Conservation (phyloP, 1,140 invertebrate species). For the Drosophila quadrilineata region DNA sequence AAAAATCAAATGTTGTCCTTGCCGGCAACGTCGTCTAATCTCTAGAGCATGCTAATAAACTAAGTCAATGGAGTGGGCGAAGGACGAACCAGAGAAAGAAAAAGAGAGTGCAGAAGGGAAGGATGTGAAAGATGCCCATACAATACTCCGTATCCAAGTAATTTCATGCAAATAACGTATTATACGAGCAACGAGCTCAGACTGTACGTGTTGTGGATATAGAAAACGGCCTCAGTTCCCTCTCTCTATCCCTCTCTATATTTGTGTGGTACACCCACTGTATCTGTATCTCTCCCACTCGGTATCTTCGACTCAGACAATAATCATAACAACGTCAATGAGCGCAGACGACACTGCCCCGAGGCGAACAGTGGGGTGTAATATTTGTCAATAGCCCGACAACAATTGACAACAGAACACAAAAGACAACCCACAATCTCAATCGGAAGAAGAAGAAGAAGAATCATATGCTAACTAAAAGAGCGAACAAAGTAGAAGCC, state of each 20-base stretch:
- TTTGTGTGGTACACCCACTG: too few species aligned
- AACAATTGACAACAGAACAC: slow-evolving; percentile 63
- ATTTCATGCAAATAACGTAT: slow-evolving; percentile 78
- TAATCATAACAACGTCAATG: slow-evolving; percentile 67
- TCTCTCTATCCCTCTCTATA: too few species aligned
- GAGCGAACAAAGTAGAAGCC: neutral
- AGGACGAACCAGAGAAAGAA: too few species aligned
- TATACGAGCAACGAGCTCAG: slow-evolving; percentile 51
- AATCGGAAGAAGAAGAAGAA: neutral
- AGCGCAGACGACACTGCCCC: slow-evolving; percentile 8
- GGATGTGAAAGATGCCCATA: too few species aligned
- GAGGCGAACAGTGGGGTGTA: slow-evolving; percentile 20
- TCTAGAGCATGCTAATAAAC: slow-evolving; percentile 78
- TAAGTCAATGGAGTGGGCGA: slow-evolving; percentile 31
- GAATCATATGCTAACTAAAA: neutral
- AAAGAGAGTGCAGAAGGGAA: too few species aligned
- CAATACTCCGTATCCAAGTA: slow-evolving; percentile 55
- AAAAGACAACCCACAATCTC: slow-evolving; percentile 5
- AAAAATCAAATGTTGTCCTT: slow-evolving; percentile 77
- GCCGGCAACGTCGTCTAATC: slow-evolving; percentile 70
- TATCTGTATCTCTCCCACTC: neutral
- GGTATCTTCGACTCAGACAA: slow-evolving; percentile 57
- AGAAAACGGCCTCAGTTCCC: slow-evolving; percentile 57
- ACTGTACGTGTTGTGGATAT: slow-evolving; percentile 74
- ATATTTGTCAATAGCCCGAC: slow-evolving; percentile 73